phyloP scores from a whole-genome alignment of 2,797 vertebrate genomes.

The Syngnathus acus region DNA sequence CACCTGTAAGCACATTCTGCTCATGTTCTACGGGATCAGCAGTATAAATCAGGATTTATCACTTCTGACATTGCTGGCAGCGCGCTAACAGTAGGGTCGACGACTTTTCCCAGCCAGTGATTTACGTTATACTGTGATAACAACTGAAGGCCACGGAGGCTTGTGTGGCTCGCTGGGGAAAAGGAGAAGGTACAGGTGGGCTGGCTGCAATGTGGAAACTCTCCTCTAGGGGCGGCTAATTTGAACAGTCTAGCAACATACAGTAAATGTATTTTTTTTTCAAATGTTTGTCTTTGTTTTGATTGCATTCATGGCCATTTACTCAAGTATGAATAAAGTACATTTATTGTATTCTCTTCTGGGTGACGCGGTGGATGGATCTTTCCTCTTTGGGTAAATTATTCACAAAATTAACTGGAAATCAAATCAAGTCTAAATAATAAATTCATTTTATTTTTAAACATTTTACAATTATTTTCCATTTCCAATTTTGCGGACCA shows the following conservation, averaged over 20 bases:
- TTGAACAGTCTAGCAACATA: background rate
- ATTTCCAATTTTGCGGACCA: too few relatives aligned
- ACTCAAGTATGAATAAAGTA: too few relatives aligned
- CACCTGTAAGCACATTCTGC: slow-evolving; percentile 6
- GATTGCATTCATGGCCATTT: too few relatives aligned
- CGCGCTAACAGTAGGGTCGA: slow-evolving; percentile 1
- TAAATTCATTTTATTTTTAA: too few relatives aligned
- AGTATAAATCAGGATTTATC: slow-evolving; percentile 8
- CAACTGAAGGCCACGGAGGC: slow-evolving; percentile 1
- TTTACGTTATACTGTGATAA: slow-evolving; percentile 4
- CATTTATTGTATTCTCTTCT: too few relatives aligned
- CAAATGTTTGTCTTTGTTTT: too few relatives aligned
- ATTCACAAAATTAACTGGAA: too few relatives aligned
- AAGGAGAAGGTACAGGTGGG: background rate
- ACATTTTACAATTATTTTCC: too few relatives aligned
- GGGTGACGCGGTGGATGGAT: too few relatives aligned
- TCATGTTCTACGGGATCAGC: slow-evolving; percentile 7
- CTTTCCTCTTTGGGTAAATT: background rate
- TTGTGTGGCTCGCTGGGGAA: background rate
- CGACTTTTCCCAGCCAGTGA: slow-evolving; percentile 12
- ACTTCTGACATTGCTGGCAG: slow-evolving; percentile 5
- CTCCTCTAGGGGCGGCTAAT: background rate
- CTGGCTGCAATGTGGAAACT: background rate
- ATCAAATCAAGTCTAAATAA: too few relatives aligned
- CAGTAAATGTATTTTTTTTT: too few relatives aligned